Percentiles rank a stretch among this genome's conserved stretches.
phyloP scores from a whole-genome alignment of 30 jellyfish, hydroid and myxozoan species.

The Pelagia noctiluca region DNA sequence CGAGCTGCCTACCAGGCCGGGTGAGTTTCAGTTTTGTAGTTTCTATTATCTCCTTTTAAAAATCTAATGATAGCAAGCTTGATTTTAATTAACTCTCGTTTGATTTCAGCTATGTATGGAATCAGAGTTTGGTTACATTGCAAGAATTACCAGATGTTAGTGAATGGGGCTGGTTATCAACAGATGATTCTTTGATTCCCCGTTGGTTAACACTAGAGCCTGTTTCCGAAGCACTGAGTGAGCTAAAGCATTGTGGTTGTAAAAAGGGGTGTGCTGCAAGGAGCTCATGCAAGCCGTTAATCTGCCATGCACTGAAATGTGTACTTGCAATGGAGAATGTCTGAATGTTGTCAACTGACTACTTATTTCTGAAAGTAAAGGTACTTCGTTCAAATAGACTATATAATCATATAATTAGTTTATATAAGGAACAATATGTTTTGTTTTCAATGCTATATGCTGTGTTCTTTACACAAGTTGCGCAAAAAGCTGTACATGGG shows the following conservation, averaged over 20 bases:
- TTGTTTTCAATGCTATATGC: not conserved
- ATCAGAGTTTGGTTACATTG: too few species aligned
- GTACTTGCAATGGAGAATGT: not conserved
- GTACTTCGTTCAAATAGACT: not conserved
- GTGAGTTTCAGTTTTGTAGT: not conserved
- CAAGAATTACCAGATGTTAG: too few species aligned
- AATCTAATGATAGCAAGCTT: not conserved
- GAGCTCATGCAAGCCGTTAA: not conserved
- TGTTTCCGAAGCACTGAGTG: not conserved
- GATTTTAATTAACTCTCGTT: not conserved
- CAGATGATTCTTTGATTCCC: not conserved
- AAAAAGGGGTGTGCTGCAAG: not conserved
- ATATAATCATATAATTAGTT: not conserved
- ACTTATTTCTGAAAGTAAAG: not conserved
- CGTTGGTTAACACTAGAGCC: slow-evolving; percentile 5
- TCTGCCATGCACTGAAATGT: slow-evolving; percentile 1
- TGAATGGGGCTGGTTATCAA: not conserved
- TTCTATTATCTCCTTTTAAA: not conserved
- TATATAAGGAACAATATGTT: not conserved
- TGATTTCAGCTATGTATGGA: not conserved
- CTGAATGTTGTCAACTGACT: not conserved
- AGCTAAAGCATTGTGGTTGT: not conserved
- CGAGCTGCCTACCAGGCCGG: slow-evolving; percentile 10
- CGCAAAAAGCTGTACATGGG: not conserved
- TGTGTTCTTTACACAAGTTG: not conserved